Percentiles rank a stretch among this genome's conserved stretches.
These are phyloP conservation scores for Wasmannia auropunctata DNA, from an alignment of 1,140 invertebrate genomes.

Conservation along the genomic window DNA sequence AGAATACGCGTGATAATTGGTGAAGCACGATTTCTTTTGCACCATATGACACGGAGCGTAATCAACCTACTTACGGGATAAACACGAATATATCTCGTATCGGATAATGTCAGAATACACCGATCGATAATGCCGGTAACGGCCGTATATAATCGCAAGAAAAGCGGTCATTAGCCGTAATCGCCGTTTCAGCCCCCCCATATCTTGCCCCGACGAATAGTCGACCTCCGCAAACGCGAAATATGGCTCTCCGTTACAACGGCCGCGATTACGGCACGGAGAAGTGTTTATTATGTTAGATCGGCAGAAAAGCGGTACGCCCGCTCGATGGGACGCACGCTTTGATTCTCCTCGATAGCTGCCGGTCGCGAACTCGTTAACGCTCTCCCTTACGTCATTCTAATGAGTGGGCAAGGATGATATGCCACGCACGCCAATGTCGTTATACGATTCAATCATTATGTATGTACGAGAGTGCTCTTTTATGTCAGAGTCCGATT, in stretches of 20 bases:
- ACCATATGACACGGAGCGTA: not conserved
- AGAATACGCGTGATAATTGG: not conserved
- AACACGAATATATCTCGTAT: conserved; percentile 10
- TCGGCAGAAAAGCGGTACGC: not conserved
- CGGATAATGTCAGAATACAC: not conserved
- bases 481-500: not conserved
- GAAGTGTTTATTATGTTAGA: conserved; percentile 26
- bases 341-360: conserved; percentile 52
- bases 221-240: not conserved
- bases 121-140: conserved; percentile 34
- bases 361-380: conserved; percentile 32
- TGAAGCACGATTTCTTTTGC: not conserved
- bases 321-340: conserved; percentile 17
- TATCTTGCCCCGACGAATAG: not conserved
- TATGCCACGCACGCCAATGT: not conserved
- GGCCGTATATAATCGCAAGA: conserved; percentile 39
- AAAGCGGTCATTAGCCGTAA: conserved; percentile 29
- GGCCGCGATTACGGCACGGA: not conserved
- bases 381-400: conserved; percentile 39
- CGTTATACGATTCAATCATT: conserved; percentile 23
- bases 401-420: not conserved
- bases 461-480: not conserved
- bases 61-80: conserved; percentile 16
- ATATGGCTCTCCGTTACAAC: conserved; percentile 15
- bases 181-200: not conserved